Conservation (phyloP, 2,888 invertebrate species). For the Rhaphigaster nebulosa region DNA sequence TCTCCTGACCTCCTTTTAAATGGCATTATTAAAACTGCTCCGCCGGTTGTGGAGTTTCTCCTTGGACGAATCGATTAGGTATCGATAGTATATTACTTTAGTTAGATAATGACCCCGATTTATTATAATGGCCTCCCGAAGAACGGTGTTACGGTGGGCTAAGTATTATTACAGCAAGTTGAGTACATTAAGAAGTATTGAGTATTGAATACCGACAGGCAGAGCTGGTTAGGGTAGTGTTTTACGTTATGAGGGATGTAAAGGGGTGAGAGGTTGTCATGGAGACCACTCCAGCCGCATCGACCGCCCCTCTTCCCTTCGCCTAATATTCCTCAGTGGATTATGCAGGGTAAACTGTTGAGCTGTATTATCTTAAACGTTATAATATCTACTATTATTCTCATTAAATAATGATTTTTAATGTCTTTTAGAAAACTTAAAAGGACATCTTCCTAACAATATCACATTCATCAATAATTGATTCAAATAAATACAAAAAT, state of each 20-base stretch:
- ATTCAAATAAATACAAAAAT: no score
- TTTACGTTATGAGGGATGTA: conserved; percentile 34
- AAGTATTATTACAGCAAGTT: background rate
- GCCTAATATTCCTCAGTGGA: background rate
- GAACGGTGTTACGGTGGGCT: background rate
- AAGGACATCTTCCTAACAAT: no score
- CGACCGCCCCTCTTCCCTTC: conserved; percentile 22
- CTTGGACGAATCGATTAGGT: background rate
- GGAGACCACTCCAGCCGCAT: conserved; percentile 34
- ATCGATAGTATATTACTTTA: background rate
- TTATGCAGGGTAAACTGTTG: background rate
- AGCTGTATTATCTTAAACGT: background rate
- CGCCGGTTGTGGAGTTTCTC: background rate
- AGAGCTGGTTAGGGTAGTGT: background rate
- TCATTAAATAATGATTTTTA: no score
- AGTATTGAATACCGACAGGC: background rate
- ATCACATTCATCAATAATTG: no score
- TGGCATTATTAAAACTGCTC: conserved; percentile 24
- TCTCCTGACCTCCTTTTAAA: background rate
- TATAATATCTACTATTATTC: background rate
- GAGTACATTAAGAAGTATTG: background rate
- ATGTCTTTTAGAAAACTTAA: no score
- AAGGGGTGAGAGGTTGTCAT: conserved; percentile 50
- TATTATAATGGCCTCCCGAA: background rate
- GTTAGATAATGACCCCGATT: conserved; percentile 1